Percentiles rank a stretch among this genome's conserved stretches.
These are phyloP conservation scores for Stramonita haemastoma DNA, from an alignment of 2,888 invertebrate species.

Conservation along the genomic window DNA sequence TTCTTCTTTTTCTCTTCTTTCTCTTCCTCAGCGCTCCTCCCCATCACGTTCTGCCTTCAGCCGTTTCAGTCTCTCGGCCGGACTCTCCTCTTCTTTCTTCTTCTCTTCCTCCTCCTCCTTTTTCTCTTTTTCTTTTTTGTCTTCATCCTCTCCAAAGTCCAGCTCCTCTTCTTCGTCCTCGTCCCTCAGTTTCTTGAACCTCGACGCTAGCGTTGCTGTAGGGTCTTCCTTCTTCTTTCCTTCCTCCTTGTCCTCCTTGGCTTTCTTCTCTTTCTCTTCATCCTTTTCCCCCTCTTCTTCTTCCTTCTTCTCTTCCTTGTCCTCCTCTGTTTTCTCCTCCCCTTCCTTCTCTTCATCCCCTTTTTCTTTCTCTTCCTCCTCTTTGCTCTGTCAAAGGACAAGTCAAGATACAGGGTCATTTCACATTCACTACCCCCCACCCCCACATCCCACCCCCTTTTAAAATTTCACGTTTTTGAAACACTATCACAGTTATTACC, in stretches of 20 bases:
- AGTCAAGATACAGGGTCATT: too few relatives aligned
- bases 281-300: constrained; percentile 2
- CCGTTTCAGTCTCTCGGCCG: background rate
- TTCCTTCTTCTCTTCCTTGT: background rate
- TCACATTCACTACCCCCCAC: too few relatives aligned
- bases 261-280: constrained; percentile 1
- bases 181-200: constrained; percentile 34
- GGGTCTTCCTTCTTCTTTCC: constrained; percentile 27
- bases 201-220: background rate
- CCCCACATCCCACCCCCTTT: too few relatives aligned
- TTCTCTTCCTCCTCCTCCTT: constrained; percentile 17
- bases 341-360: background rate
- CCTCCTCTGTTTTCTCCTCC: background rate
- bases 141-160: background rate
- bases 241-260: constrained; percentile 12
- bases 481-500: too few relatives aligned
- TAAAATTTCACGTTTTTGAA: too few relatives aligned
- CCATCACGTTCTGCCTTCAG: too few relatives aligned
- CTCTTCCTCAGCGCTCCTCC: background rate
- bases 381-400: too few relatives aligned
- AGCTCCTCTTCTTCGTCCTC: constrained; percentile 20
- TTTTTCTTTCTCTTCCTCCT: too few relatives aligned
- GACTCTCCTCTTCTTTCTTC: background rate
- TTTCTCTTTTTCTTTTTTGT: background rate
- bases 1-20: background rate